Evolutionary conservation across 1,140 invertebrate genomes (phyloP).

Genomic region (Myzus persicae): DNA sequence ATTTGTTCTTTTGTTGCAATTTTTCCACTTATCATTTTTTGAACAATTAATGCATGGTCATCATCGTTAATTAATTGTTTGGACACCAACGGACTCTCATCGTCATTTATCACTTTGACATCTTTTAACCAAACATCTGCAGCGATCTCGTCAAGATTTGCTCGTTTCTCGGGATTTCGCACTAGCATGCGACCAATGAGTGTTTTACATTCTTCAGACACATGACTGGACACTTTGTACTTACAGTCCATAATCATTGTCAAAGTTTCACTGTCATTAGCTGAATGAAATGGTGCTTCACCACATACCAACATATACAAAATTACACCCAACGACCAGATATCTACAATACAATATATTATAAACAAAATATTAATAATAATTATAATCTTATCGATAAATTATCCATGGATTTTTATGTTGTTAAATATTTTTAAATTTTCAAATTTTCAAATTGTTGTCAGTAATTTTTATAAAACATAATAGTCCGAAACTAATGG

Average conservation of each 20-base stretch:
- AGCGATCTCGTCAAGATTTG: slow-evolving; percentile 87
- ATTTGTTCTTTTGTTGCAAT: slow-evolving; percentile 95
- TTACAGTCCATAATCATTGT: slow-evolving; percentile 99
- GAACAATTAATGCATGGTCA: slow-evolving; percentile 89
- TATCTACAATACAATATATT: slow-evolving; percentile 72
- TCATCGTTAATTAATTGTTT: slow-evolving; percentile 87
- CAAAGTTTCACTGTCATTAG: slow-evolving; percentile 98
- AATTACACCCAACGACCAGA: slow-evolving; percentile 98
- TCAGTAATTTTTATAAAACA: no score
- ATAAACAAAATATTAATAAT: slow-evolving; percentile 45
- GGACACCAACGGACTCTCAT: slow-evolving; percentile 79
- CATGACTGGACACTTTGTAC: slow-evolving; percentile 89
- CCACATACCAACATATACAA: slow-evolving; percentile 98
- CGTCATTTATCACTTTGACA: slow-evolving; percentile 64
- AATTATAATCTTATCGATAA: neutral
- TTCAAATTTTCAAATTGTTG: no score
- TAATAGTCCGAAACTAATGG: no score
- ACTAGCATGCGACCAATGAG: slow-evolving; percentile 93
- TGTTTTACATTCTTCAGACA: slow-evolving; percentile 87
- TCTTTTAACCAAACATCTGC: slow-evolving; percentile 84
- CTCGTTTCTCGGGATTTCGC: slow-evolving; percentile 88
- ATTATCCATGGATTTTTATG: no score
- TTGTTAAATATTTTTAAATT: no score
- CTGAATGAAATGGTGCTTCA: slow-evolving; percentile 96
- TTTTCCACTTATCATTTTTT: slow-evolving; percentile 95